A percentile compares a stretch with the other conserved stretches of the same genome.
phyloP scores from a whole-genome alignment of 2,888 invertebrate species.

The Tipula lateralis region DNA sequence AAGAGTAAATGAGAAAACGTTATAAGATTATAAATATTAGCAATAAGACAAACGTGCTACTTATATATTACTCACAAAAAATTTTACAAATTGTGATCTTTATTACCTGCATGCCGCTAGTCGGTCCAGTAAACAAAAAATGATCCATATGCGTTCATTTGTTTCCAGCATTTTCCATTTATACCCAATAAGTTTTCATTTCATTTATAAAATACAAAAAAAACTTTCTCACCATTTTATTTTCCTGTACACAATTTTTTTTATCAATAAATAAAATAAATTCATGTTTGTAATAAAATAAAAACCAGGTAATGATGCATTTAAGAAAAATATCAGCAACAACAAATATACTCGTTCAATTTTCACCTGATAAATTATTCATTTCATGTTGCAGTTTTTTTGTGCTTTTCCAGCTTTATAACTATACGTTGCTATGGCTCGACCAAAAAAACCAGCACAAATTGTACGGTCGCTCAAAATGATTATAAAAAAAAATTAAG shows the following conservation, averaged over 20 bases:
- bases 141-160: not conserved
- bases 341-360: slow-evolving; percentile 25
- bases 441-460: not conserved
- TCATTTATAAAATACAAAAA: not conserved
- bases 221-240: slow-evolving; percentile 27
- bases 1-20: too few species aligned
- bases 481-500: not conserved
- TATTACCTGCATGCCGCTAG: not conserved
- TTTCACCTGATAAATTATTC: slow-evolving; percentile 30
- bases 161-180: not conserved
- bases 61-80: not conserved
- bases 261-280: slow-evolving; percentile 25
- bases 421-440: not conserved
- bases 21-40: too few species aligned
- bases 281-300: not conserved
- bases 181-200: not conserved
- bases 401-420: not conserved
- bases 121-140: not conserved
- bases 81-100: not conserved
- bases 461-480: not conserved
- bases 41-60: not conserved
- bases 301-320: slow-evolving; percentile 28
- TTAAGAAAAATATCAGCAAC: not conserved
- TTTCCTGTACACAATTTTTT: not conserved
- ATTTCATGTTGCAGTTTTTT: not conserved